Evolutionary conservation across 2,797 vertebrate species (phyloP).

Genomic region (Gobionotothen gibberifrons): DNA sequence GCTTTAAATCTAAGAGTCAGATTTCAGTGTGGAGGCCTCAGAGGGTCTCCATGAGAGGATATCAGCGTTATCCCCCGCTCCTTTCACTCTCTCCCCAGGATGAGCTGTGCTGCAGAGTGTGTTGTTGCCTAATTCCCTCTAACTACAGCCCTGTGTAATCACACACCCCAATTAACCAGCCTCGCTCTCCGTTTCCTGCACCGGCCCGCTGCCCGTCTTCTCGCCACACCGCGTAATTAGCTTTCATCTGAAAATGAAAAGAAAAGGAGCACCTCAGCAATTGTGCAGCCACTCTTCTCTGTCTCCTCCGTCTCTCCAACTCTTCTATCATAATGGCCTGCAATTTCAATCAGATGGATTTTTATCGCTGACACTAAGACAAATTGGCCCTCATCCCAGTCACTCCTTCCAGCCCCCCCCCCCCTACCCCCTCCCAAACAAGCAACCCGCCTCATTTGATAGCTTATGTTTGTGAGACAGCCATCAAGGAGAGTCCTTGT

Average conservation of each 20-base stretch:
- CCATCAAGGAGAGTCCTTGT: slow-evolving; percentile 62
- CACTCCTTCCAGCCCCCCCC: slow-evolving; percentile 45
- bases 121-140: slow-evolving; percentile 97
- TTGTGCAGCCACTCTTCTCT: slow-evolving; percentile 88
- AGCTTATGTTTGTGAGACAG: slow-evolving; percentile 60
- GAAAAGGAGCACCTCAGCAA: slow-evolving; percentile 92
- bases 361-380: slow-evolving; percentile 95
- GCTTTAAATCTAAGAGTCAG: slow-evolving; percentile 33
- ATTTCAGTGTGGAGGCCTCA: slow-evolving; percentile 39
- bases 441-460: slow-evolving; percentile 62
- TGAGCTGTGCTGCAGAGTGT: slow-evolving; percentile 94
- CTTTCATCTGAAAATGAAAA: slow-evolving; percentile 92
- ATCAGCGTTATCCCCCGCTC: slow-evolving; percentile 91
- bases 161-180: slow-evolving; percentile 98
- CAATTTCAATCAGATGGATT: slow-evolving; percentile 99
- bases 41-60: slow-evolving; percentile 77
- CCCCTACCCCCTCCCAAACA: slow-evolving; percentile 35
- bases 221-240: slow-evolving; percentile 97
- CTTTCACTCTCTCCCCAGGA: slow-evolving; percentile 90
- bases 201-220: slow-evolving; percentile 79
- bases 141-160: slow-evolving; percentile 99
- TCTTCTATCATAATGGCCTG: slow-evolving; percentile 91
- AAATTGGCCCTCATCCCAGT: slow-evolving; percentile 89
- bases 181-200: slow-evolving; percentile 92
- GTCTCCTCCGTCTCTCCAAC: slow-evolving; percentile 61